phyloP scores from a whole-genome alignment of 2,797 vertebrate species.

The Sphenodon punctatus region DNA sequence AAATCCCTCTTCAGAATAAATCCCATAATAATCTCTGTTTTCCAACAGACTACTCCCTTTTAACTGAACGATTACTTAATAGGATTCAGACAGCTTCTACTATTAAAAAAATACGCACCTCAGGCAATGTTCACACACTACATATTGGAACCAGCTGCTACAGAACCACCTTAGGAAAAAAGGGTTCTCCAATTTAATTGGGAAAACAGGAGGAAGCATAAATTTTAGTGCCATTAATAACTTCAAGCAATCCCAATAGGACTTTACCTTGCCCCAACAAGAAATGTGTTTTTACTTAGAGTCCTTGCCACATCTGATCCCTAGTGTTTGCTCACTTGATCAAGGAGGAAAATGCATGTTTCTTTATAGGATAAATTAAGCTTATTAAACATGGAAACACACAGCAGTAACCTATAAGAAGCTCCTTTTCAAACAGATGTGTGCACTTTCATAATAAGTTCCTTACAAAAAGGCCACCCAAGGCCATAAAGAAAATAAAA shows the following conservation, averaged over 20 bases:
- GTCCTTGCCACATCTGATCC: conserved; percentile 80
- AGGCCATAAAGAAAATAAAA: conserved; percentile 70
- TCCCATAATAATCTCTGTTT: conserved; percentile 65
- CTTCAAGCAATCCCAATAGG: conserved; percentile 85
- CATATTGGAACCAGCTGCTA: conserved; percentile 90
- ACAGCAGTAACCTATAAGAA: conserved; percentile 74
- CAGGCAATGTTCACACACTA: conserved; percentile 83
- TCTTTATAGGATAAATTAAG: conserved; percentile 79
- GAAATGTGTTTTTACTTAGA: conserved; percentile 94
- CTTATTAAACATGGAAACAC: conserved; percentile 75
- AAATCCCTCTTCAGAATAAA: conserved; percentile 62
- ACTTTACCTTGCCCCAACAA: conserved; percentile 76
- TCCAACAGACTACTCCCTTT: conserved; percentile 59
- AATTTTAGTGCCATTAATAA: conserved; percentile 97
- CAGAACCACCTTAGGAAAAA: conserved; percentile 80
- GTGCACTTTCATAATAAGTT: conserved; percentile 75
- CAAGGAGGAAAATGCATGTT: conserved; percentile 81
- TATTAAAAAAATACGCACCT: conserved; percentile 78
- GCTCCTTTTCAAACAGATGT: conserved; percentile 72
- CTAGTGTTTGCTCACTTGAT: conserved; percentile 80
- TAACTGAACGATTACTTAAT: conserved; percentile 65
- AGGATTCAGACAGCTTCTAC: conserved; percentile 63
- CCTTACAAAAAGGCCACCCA: conserved; percentile 72
- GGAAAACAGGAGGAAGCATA: conserved; percentile 97
- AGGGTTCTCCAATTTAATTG: conserved; percentile 89